Percentiles rank a stretch among this genome's conserved stretches.
These are phyloP conservation scores for Conopomorpha cramerella DNA, from an alignment of 1,140 invertebrate genomes.

Conservation along the genomic window DNA sequence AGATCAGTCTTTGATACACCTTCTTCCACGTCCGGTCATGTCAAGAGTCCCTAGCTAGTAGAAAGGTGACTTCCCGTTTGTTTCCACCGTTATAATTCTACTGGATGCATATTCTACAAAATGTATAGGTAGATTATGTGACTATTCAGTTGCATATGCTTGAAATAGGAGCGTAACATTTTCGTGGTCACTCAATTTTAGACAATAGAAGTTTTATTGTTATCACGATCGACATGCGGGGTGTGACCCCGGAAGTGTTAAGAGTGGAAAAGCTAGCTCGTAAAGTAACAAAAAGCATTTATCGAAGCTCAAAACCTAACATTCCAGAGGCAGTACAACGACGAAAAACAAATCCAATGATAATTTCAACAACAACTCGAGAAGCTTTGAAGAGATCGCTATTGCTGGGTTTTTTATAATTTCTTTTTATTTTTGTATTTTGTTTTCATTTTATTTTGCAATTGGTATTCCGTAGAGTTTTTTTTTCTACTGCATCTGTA, in stretches of 20 bases:
- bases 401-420: slow-evolving; percentile 19
- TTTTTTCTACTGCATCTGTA: too few relatives aligned
- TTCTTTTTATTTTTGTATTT: slow-evolving; percentile 14
- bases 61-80: too few relatives aligned
- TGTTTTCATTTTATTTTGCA: background rate
- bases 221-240: too few relatives aligned
- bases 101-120: too few relatives aligned
- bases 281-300: background rate
- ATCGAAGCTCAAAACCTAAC: background rate
- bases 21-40: too few relatives aligned
- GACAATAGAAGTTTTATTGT: background rate
- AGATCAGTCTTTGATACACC: too few relatives aligned
- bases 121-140: too few relatives aligned
- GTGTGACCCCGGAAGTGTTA: too few relatives aligned
- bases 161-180: background rate
- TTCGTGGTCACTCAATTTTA: background rate
- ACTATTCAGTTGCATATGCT: background rate
- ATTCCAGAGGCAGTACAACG: slow-evolving; percentile 28
- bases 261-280: too few relatives aligned
- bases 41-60: too few relatives aligned
- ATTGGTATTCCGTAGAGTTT: background rate
- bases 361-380: slow-evolving; percentile 16
- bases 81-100: too few relatives aligned
- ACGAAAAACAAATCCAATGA: slow-evolving; percentile 18
- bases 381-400: slow-evolving; percentile 21